A percentile compares a stretch with the other conserved stretches of the same genome.
phyloP scores from a whole-genome alignment of 2,113 vertebrate genomes.

The Promerops cafer region DNA sequence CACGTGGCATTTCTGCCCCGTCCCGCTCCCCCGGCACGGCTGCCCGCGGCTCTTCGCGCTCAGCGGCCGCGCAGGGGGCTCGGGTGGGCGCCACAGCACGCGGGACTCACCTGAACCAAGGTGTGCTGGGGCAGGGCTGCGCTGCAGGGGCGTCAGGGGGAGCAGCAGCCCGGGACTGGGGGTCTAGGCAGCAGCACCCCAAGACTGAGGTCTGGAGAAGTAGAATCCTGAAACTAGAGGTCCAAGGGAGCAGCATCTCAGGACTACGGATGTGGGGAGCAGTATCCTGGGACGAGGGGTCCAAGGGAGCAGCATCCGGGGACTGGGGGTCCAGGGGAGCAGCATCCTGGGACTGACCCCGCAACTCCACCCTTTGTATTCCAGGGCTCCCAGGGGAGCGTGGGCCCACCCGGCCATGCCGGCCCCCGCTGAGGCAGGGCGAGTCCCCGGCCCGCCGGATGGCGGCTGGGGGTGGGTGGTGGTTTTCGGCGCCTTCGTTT shows the following conservation, averaged over 20 bases:
- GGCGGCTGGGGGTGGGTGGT: conserved; percentile 81
- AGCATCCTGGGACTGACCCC: not conserved
- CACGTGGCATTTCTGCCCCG: not conserved
- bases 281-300: not conserved
- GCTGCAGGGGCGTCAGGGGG: not conserved
- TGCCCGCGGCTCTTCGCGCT: not conserved
- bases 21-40: not conserved
- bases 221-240: too few relatives aligned
- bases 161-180: rapidly evolving
- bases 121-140: not conserved
- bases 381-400: not conserved
- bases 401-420: conserved; percentile 18
- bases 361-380: not conserved
- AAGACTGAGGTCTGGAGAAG: too few relatives aligned
- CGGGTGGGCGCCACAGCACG: rapidly evolving
- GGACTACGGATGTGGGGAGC: not conserved
- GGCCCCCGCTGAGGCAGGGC: not conserved
- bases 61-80: rapidly evolving
- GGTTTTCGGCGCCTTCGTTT: conserved; percentile 75
- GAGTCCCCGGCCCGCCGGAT: conserved; percentile 62
- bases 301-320: not conserved
- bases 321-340: not conserved
- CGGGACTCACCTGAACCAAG: rapidly evolving
- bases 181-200: rapidly evolving
- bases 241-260: not conserved